Conservation (phyloP, 2,888 invertebrate species). For the Ditula angustiorana region DNA sequence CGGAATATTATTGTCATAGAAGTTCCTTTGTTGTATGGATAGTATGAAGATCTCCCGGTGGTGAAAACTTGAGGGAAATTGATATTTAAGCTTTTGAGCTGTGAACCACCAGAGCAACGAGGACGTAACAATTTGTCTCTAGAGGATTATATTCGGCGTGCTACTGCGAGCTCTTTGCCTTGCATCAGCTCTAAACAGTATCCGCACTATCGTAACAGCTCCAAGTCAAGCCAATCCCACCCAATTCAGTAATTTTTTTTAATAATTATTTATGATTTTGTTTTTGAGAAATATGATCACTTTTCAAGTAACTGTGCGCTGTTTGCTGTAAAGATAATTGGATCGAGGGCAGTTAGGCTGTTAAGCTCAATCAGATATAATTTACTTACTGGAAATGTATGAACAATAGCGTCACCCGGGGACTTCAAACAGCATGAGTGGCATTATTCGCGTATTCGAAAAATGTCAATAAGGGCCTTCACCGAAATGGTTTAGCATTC, state of each 20-base stretch:
- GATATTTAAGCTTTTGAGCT: constrained; percentile 10
- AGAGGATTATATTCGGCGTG: constrained; percentile 21
- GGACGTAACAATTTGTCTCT: constrained; percentile 20
- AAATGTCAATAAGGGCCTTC: constrained; percentile 7
- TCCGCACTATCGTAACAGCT: not conserved
- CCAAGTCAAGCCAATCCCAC: not conserved
- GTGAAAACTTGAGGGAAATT: not conserved
- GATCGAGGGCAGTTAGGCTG: too few species aligned
- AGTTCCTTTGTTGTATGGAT: too few species aligned
- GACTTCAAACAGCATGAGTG: too few species aligned
- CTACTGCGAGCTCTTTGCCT: constrained; percentile 9
- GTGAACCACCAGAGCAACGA: constrained; percentile 13
- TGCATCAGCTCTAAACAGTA: not conserved
- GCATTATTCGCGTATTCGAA: not conserved
- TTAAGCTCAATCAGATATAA: too few species aligned
- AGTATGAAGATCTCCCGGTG: too few species aligned
- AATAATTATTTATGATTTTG: too few species aligned
- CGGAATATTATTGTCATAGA: not conserved
- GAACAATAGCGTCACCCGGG: too few species aligned
- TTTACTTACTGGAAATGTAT: too few species aligned
- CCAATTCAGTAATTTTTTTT: too few species aligned
- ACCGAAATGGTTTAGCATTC: constrained; percentile 13
- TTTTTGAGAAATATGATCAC: too few species aligned
- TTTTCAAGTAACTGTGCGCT: too few species aligned
- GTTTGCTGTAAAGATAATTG: too few species aligned